phyloP scores from a whole-genome alignment of 2,888 invertebrate genomes.

The Tuberolachnus salignus region DNA sequence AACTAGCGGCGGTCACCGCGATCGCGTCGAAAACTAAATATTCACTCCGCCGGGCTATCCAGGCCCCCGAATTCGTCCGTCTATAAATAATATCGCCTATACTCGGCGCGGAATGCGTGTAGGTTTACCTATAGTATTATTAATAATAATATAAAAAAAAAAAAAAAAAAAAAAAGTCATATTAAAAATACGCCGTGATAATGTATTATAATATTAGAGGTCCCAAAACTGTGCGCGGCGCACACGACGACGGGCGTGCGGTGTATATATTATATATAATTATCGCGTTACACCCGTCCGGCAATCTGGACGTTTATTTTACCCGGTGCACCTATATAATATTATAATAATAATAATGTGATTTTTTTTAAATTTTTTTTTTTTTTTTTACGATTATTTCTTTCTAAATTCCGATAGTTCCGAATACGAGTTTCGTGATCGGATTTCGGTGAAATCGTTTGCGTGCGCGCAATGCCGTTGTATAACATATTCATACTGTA shows the following conservation, averaged over 20 bases:
- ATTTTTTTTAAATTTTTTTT: too few species aligned
- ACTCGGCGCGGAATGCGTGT: background rate
- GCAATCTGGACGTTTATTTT: background rate
- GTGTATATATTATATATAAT: conserved; percentile 45
- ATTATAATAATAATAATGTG: conserved; percentile 17
- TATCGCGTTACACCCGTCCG: conserved; percentile 32
- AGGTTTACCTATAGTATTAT: background rate
- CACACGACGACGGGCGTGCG: background rate
- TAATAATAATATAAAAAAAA: background rate
- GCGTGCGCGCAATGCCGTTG: conserved; percentile 21
- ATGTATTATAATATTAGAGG: background rate
- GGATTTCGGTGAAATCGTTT: conserved; percentile 35
- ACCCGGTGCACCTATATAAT: too few species aligned
- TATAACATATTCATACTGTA: too few species aligned
- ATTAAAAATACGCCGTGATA: background rate
- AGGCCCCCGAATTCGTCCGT: too few species aligned
- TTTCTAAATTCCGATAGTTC: background rate
- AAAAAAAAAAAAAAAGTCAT: too few species aligned
- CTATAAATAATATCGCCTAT: too few species aligned
- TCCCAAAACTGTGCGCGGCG: background rate
- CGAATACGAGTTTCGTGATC: background rate
- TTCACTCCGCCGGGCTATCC: too few species aligned
- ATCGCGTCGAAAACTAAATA: too few species aligned
- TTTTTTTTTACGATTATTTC: background rate
- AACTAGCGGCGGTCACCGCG: too few species aligned